These are phyloP conservation scores for Azorinus chamasolen DNA, from an alignment of 2,888 invertebrate species.

Conservation along the genomic window DNA sequence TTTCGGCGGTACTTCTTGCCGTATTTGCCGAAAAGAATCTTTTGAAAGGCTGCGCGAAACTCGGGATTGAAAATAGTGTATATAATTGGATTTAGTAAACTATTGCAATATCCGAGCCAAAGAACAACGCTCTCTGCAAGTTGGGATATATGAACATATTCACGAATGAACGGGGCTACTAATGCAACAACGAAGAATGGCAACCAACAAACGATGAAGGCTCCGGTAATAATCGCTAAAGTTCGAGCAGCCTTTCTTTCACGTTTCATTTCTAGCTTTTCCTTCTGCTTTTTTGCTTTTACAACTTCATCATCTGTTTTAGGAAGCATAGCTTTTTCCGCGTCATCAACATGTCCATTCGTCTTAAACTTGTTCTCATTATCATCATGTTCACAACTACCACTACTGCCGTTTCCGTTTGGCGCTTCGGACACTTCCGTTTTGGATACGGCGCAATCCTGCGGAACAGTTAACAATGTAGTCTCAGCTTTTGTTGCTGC, in stretches of 20 bases:
- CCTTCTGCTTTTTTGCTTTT: conserved; percentile 71
- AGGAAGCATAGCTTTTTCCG: conserved; percentile 53
- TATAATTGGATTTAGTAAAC: conserved; percentile 96
- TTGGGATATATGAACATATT: conserved; percentile 67
- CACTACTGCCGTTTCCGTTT: conserved; percentile 51
- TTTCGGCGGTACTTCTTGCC: conserved; percentile 56
- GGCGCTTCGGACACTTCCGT: conserved; percentile 50
- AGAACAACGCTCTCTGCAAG: conserved; percentile 87
- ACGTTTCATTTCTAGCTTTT: conserved; percentile 85
- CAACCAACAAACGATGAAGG: conserved; percentile 97
- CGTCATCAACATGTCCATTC: conserved; percentile 59
- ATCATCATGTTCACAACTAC: conserved; percentile 63
- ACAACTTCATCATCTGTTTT: conserved; percentile 57
- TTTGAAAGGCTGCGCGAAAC: conserved; percentile 95
- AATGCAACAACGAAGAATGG: conserved; percentile 98
- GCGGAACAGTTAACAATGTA: conserved; percentile 50
- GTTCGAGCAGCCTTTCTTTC: conserved; percentile 86
- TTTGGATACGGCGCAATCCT: conserved; percentile 44
- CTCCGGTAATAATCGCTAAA: conserved; percentile 92
- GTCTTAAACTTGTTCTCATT: conserved; percentile 67
- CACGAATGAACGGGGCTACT: conserved; percentile 92
- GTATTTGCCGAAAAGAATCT: conserved; percentile 89
- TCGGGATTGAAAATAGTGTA: conserved; percentile 98
- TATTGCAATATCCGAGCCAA: conserved; percentile 97
- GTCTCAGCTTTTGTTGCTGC: conserved; percentile 59